A percentile compares a stretch with the other conserved stretches of the same genome.
These are phyloP conservation scores for Ahaetulla prasina DNA, from an alignment of 2,113 vertebrate species.

Conservation along the genomic window DNA sequence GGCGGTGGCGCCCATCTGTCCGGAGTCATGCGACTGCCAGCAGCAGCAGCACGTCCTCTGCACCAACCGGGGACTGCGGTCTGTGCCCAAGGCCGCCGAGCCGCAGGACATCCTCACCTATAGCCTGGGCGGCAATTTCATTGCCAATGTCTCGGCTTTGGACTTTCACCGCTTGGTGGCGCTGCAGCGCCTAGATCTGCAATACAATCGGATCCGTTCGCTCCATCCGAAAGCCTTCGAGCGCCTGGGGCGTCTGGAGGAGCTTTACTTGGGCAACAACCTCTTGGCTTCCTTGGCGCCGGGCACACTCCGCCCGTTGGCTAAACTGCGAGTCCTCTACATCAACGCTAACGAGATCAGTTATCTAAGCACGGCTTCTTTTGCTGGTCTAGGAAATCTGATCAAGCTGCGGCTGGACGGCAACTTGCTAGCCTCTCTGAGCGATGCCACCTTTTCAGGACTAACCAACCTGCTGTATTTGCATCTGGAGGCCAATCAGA, in stretches of 20 bases:
- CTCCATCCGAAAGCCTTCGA: conserved; percentile 88
- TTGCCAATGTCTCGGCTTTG: conserved; percentile 81
- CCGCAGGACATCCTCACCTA: conserved; percentile 80
- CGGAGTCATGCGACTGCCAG: conserved; percentile 89
- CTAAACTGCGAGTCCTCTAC: conserved; percentile 82
- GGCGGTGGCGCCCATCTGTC: conserved; percentile 71
- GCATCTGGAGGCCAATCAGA: conserved; percentile 87
- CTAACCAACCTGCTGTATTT: conserved; percentile 83
- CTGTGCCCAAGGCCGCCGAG: conserved; percentile 74
- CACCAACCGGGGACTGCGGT: conserved; percentile 86
- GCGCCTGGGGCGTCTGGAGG: conserved; percentile 80
- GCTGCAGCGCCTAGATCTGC: conserved; percentile 84
- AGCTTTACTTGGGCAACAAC: conserved; percentile 94
- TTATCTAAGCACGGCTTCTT: conserved; percentile 74
- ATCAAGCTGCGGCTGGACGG: conserved; percentile 88
- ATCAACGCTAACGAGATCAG: conserved; percentile 83
- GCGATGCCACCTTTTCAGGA: conserved; percentile 81
- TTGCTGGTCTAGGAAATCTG: conserved; percentile 76
- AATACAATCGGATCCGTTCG: conserved; percentile 86
- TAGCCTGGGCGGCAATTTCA: conserved; percentile 93
- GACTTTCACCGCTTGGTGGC: conserved; percentile 81
- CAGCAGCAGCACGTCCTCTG: conserved; percentile 86
- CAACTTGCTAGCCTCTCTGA: conserved; percentile 78
- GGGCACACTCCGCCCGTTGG: conserved; percentile 78
- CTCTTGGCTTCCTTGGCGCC: conserved; percentile 72